Evolutionary conservation across 2,888 invertebrate species (phyloP).

Genomic region (Eulithis testata): DNA sequence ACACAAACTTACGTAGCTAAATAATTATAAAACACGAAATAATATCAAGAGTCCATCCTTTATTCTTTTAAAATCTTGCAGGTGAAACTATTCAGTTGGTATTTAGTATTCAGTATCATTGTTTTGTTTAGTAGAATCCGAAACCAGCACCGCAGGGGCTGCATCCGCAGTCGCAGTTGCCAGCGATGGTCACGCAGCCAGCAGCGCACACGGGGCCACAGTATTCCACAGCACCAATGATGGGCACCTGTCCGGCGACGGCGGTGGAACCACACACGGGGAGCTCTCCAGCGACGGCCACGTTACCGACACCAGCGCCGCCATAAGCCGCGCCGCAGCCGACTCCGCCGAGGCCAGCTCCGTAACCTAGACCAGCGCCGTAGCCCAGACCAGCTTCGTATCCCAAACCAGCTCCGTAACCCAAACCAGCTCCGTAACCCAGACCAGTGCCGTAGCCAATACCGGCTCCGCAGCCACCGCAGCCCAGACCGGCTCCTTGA

Average conservation of each 20-base stretch:
- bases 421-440: conserved; percentile 4
- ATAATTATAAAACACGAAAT: too few species aligned
- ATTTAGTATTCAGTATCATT: too few species aligned
- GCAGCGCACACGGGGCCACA: conserved; percentile 49
- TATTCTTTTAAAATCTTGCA: too few species aligned
- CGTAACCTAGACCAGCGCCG: conserved; percentile 19
- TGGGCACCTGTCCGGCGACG: conserved; percentile 52
- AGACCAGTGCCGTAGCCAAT: conserved; percentile 12
- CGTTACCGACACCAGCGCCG: conserved; percentile 44
- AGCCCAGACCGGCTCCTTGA: conserved; percentile 20
- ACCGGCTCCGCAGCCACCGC: conserved; percentile 21
- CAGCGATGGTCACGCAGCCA: conserved; percentile 50
- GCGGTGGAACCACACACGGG: conserved; percentile 49
- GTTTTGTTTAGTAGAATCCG: too few species aligned
- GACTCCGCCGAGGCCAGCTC: conserved; percentile 15
- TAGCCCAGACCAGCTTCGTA: conserved; percentile 10
- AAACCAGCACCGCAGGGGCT: neutral
- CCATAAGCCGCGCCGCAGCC: conserved; percentile 37
- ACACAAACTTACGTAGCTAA: too few species aligned
- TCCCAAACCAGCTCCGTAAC: conserved; percentile 18
- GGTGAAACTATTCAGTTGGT: too few species aligned
- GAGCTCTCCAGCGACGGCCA: conserved; percentile 44
- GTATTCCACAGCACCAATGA: conserved; percentile 51
- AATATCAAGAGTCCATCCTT: too few species aligned
- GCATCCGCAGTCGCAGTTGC: conserved; percentile 40